Evolutionary conservation across 2,888 invertebrate genomes (phyloP), one percentile per base, ranked within the genome.

Genomic region (Xanthia icteritia): DNA sequence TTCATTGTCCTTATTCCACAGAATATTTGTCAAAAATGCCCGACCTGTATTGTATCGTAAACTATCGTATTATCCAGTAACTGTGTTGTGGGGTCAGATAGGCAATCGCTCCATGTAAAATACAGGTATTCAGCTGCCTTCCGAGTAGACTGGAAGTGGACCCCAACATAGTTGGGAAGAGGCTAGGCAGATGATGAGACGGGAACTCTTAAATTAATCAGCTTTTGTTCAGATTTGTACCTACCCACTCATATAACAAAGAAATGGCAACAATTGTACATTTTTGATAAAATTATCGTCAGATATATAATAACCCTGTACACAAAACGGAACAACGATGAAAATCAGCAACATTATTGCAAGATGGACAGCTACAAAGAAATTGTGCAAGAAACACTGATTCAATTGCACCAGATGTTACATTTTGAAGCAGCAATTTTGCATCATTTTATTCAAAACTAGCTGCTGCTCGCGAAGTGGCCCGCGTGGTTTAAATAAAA

Each of bases 321-420:
- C 31, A 23, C 56, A 56, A n/a, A n/a, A n/a, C 11, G 11, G 4
- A 39, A n/a, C 9, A 42, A 63, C 63, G 51, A 76, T 36, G 75
- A 76, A 77, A 76, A n/a, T 76, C 17, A 5, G 0, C 15, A 36
- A 42, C 20, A 20, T 0, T 5, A 20, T 76, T 76, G 8, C 61
- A 63, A 20, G n/a, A 2, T 31, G 31, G 31, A 63, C 63, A 54
- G 39, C 51, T n/a, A 15, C 42, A 54, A 45, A 54, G 75, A 61
- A 75, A 61, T 39, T n/a, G 17, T 61, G 48, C 4, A 42, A 61
- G 13, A 76, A 27, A 4, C 31, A 51, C 31, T 54, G 31, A 54
- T 42, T 2, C n/a, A 15, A 31, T 76, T 76, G 77, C 63, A 63
- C 4, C 51, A 76, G 42, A 42, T 31, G 61, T 63, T 75, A 13